These are phyloP conservation scores for Podilymbus podiceps DNA, from an alignment of 2,113 vertebrate species.

Conservation along the genomic window DNA sequence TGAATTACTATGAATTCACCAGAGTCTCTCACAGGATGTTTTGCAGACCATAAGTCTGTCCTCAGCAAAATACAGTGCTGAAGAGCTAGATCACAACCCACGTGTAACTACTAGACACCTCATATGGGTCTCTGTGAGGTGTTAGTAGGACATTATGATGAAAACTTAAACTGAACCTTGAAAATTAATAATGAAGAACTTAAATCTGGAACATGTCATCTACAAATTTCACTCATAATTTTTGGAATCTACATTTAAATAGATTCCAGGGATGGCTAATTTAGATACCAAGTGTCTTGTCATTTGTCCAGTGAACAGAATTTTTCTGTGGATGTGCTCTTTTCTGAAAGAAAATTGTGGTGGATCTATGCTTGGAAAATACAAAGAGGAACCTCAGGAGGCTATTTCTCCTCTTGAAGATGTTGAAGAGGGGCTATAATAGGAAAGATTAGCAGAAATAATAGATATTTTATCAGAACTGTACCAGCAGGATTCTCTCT, in stretches of 20 bases:
- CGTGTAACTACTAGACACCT: neutral
- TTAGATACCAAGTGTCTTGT: neutral
- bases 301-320: neutral
- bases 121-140: neutral
- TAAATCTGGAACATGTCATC: neutral
- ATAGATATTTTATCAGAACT: neutral
- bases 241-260: neutral
- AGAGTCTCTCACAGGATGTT: neutral
- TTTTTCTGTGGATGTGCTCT: neutral
- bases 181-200: neutral
- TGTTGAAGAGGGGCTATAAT: neutral
- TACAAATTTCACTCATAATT: neutral
- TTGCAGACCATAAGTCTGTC: neutral
- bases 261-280: neutral
- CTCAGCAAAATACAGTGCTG: neutral
- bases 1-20: neutral
- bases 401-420: neutral
- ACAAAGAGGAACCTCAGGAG: neutral
- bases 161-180: neutral
- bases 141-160: neutral
- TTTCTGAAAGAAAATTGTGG: neutral
- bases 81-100: neutral
- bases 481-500: neutral
- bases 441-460: neutral
- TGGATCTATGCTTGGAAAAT: neutral